Evolutionary conservation across 1,140 invertebrate species (phyloP).

Genomic region (Heliconius hermathena): DNA sequence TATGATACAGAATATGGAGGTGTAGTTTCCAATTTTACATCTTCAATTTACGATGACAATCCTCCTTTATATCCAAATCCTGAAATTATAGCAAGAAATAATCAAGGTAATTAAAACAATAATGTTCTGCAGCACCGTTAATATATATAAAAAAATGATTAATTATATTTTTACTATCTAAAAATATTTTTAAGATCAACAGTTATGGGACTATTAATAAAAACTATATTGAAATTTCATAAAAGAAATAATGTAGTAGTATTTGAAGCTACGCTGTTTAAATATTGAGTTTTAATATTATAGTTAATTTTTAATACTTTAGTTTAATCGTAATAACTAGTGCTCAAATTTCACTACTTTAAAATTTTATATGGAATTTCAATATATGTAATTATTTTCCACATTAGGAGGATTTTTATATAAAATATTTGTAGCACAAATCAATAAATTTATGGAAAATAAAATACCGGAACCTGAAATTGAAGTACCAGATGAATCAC

Average conservation of each 20-base stretch:
- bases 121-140: background rate
- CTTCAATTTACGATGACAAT: conserved; percentile 75
- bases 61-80: conserved; percentile 75
- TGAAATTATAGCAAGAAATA: conserved; percentile 61
- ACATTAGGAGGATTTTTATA: conserved; percentile 13
- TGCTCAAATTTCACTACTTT: background rate
- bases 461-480: conserved; percentile 63
- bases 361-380: conserved; percentile 2
- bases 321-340: background rate
- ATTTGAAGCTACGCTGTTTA: background rate
- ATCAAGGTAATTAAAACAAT: conserved; percentile 52
- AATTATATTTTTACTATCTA: background rate
- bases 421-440: conserved; percentile 33
- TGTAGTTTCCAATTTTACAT: conserved; percentile 73
- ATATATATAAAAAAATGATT: background rate
- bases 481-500: conserved; percentile 73
- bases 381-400: conserved; percentile 12
- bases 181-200: background rate
- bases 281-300: too few relatives aligned
- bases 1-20: conserved; percentile 73
- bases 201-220: background rate
- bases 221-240: background rate
- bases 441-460: conserved; percentile 54
- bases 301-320: too few relatives aligned
- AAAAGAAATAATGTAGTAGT: background rate